These are phyloP conservation scores for Falco cherrug DNA, from an alignment of 2,797 vertebrate genomes.

Conservation along the genomic window DNA sequence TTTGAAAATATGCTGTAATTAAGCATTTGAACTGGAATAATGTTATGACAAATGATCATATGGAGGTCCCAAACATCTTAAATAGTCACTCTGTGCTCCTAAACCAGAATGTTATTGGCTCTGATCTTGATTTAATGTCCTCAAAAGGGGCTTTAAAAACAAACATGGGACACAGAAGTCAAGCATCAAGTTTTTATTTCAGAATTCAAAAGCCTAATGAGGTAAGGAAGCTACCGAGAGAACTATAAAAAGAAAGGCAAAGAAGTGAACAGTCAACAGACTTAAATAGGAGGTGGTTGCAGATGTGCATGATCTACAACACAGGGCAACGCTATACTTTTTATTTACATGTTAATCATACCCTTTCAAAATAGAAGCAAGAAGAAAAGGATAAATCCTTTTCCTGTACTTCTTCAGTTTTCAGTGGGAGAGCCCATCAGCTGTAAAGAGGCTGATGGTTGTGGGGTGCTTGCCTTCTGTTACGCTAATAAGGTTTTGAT, in stretches of 20 bases:
- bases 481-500: neutral
- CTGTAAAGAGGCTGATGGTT: neutral
- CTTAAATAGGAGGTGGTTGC: neutral
- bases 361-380: slow-evolving; percentile 13
- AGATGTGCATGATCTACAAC: slow-evolving; percentile 12
- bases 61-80: slow-evolving; percentile 51
- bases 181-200: slow-evolving; percentile 54
- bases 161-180: neutral
- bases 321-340: neutral
- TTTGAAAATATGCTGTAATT: slow-evolving; percentile 51
- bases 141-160: slow-evolving; percentile 51
- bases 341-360: slow-evolving; percentile 37
- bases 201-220: slow-evolving; percentile 49
- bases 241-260: slow-evolving; percentile 60
- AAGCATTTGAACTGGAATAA: slow-evolving; percentile 54
- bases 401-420: neutral
- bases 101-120: neutral
- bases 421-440: neutral
- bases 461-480: neutral
- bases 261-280: slow-evolving; percentile 9
- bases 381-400: neutral
- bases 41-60: slow-evolving; percentile 57
- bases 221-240: slow-evolving; percentile 37
- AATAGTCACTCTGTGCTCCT: slow-evolving; percentile 45
- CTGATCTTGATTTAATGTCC: slow-evolving; percentile 49